Evolutionary conservation across 2,797 vertebrate genomes (phyloP).

Genomic region (Pseudochirops cupreus): DNA sequence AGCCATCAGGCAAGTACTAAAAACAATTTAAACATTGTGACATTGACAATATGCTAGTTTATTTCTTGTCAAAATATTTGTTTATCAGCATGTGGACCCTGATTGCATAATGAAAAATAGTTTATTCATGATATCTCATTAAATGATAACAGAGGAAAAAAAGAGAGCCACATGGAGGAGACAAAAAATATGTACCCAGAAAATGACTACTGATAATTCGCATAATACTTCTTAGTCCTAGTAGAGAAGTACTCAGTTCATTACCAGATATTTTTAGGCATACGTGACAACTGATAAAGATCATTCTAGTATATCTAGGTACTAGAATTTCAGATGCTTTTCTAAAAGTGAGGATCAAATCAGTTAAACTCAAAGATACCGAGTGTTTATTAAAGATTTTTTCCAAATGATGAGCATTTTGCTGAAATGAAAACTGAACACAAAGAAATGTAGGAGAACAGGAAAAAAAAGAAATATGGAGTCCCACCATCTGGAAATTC

Average conservation of each 20-base stretch:
- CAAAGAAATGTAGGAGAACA: neutral
- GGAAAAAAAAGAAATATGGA: neutral
- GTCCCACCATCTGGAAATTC: neutral
- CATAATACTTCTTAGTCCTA: neutral
- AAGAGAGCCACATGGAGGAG: neutral
- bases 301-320: too few relatives aligned
- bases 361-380: neutral
- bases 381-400: neutral
- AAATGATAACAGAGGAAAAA: neutral
- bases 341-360: neutral
- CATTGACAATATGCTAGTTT: neutral
- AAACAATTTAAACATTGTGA: neutral
- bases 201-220: neutral
- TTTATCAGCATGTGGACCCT: neutral
- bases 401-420: neutral
- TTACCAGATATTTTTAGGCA: neutral
- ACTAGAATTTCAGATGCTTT: neutral
- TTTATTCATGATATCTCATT: slow-evolving; percentile 15
- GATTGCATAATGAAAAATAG: slow-evolving; percentile 28
- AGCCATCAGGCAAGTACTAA: neutral
- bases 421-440: neutral
- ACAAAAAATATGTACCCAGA: neutral
- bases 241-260: neutral
- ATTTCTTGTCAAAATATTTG: slow-evolving; percentile 20
- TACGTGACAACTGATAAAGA: neutral